Conservation (phyloP, 2,888 invertebrate genomes). For the Orthosia incerta region DNA sequence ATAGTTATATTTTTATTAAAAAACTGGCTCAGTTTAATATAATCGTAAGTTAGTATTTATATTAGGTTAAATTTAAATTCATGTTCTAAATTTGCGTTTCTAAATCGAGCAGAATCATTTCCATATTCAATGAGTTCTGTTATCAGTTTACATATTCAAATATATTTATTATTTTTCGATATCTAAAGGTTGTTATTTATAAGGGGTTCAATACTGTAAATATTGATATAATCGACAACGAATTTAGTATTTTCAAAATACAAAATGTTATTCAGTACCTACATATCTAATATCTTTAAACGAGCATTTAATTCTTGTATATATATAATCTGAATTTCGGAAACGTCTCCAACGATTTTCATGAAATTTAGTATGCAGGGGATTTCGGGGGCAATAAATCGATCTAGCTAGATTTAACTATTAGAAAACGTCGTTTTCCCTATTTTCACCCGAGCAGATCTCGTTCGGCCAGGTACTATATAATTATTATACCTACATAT, state of each 20-base stretch:
- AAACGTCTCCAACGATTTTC: too few species aligned
- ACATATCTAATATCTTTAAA: not conserved
- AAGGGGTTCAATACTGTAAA: not conserved
- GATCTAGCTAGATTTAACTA: too few species aligned
- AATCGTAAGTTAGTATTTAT: not conserved
- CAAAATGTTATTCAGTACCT: not conserved
- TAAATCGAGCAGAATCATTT: constrained; percentile 1
- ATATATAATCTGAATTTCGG: too few species aligned
- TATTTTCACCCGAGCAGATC: too few species aligned
- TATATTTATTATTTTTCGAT: constrained; percentile 17
- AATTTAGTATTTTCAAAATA: not conserved
- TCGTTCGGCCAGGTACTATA: too few species aligned
- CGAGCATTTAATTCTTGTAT: too few species aligned
- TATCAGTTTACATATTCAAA: constrained; percentile 26
- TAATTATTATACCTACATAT: too few species aligned
- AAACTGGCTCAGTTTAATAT: not conserved
- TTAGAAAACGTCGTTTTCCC: too few species aligned
- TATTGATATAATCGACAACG: constrained; percentile 1
- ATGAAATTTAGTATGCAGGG: too few species aligned
- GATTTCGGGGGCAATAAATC: too few species aligned
- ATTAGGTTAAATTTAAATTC: constrained; percentile 1
- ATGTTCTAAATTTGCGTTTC: constrained; percentile 12
- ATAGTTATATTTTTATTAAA: not conserved
- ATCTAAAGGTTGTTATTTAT: constrained; percentile 13
- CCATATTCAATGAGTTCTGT: constrained; percentile 43